These are phyloP conservation scores for Sparidentex hasta DNA, from an alignment of 2,797 vertebrate species.

Conservation along the genomic window DNA sequence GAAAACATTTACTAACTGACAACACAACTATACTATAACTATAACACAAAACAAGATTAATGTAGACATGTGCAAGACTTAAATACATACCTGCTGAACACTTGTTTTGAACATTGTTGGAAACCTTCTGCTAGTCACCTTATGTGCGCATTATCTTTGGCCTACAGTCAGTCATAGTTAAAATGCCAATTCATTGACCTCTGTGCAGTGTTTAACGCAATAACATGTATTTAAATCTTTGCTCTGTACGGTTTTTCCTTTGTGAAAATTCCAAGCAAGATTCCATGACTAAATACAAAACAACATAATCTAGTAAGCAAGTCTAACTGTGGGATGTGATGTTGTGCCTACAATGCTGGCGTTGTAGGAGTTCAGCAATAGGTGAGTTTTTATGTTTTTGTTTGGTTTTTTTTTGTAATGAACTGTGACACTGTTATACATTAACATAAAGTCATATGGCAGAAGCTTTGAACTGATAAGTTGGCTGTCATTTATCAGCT, in stretches of 20 bases:
- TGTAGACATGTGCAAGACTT: background rate
- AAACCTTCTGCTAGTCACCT: too few species aligned
- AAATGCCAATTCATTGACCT: conserved; percentile 4
- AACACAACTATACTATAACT: too few species aligned
- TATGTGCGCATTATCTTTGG: background rate
- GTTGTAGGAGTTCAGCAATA: background rate
- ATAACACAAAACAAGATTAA: background rate
- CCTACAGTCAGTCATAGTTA: background rate
- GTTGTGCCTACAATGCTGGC: background rate
- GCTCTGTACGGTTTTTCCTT: background rate
- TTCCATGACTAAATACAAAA: background rate
- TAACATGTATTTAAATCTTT: background rate
- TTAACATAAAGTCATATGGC: background rate
- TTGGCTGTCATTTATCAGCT: too few species aligned
- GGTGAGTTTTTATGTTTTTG: background rate
- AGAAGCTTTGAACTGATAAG: background rate
- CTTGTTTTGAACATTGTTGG: background rate
- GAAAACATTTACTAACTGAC: background rate
- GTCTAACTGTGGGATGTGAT: background rate
- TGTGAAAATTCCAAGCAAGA: background rate
- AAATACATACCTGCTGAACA: background rate
- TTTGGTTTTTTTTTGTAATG: background rate
- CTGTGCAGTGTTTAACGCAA: background rate
- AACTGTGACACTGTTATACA: background rate
- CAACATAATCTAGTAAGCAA: background rate